Base-by-base conservation (phyloP, 2,113 vertebrate species). In the Casuarius casuarius region DNA sequence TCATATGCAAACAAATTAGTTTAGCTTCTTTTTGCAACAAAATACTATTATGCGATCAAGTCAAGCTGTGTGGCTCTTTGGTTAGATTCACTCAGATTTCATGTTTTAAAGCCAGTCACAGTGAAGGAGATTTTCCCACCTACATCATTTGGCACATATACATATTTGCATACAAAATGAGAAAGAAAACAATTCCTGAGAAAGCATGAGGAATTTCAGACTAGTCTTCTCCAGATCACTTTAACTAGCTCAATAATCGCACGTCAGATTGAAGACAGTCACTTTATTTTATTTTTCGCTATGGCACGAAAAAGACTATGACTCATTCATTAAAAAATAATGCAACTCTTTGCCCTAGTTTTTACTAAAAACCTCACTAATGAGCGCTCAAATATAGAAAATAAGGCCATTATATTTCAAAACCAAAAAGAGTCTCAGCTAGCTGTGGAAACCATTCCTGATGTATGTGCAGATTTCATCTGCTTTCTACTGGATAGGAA, bases 341-440 rank as follows among this genome's bases (percentile, higher is more conserved):
- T 92, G n/a, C 23, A 16, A 42, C 9, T 35, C 8, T 92, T 76
- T 71, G n/a, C 15, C 42, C 54, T 42, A 58, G 20, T 33, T 86
- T 94, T 89, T 59, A 88, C n/a, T 33, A 85, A 95, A 95, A 93
- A 86, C 15, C 31, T 82, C 80, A 17, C 33, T 76, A 93, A 94
- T 49, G 33, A 95, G 52, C 90, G 61, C 46, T 86, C 42, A 54
- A 70, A 86, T 28, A 56, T 0, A 81, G n/a, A 71, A 92, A 84
- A 86, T 80, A 87, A 52, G 65, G 72, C 29, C 68, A 31, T 66
- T 72, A 4, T 25, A 66, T 71, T 95, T 85, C 71, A 76, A 75
- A 78, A 67, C 5, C 31, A 51, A 77, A 26, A 31, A 51, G 5
- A 89, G 4, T 12, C 49, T 63, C 28, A 76, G 71, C 26, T 62